Percentiles rank a stretch among this genome's conserved stretches.
These are phyloP conservation scores for Caranx melampygus DNA, from an alignment of 2,113 vertebrate species.

Conservation along the genomic window DNA sequence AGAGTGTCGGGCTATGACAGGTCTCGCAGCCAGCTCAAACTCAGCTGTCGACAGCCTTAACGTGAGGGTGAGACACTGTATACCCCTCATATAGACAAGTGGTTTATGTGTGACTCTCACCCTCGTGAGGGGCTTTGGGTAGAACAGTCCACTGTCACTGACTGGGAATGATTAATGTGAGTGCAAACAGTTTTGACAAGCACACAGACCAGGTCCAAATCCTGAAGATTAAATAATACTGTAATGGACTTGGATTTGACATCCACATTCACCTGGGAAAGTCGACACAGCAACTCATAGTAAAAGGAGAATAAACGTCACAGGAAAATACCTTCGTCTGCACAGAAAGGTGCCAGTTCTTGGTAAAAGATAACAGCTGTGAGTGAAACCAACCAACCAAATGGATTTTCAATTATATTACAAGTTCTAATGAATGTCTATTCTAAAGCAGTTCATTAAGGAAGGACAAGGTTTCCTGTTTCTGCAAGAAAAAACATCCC, in stretches of 20 bases:
- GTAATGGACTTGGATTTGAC: neutral
- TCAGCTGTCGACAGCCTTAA: slow-evolving; percentile 2
- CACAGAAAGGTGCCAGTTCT: neutral
- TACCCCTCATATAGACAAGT: neutral
- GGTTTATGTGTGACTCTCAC: slow-evolving; percentile 1
- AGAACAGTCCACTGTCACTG: slow-evolving; percentile 9
- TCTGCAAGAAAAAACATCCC: neutral
- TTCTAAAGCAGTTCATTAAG: slow-evolving; percentile 7
- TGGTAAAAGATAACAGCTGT: neutral
- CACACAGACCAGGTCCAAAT: neutral
- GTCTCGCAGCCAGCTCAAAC: neutral
- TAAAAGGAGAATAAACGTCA: neutral
- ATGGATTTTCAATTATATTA: neutral
- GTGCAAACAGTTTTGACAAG: neutral
- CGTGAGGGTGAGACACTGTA: neutral
- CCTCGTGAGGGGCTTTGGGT: neutral
- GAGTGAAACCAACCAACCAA: neutral
- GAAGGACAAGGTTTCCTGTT: slow-evolving; percentile 24
- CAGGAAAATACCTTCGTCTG: neutral
- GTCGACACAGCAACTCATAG: too few relatives aligned
- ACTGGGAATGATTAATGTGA: slow-evolving; percentile 32
- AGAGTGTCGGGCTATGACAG: neutral
- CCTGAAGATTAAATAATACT: neutral
- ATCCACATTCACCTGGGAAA: neutral
- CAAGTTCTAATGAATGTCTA: neutral